These are phyloP conservation scores for Aplidium turbinatum DNA, from an alignment of 23 tunicate species.

Conservation along the genomic window DNA sequence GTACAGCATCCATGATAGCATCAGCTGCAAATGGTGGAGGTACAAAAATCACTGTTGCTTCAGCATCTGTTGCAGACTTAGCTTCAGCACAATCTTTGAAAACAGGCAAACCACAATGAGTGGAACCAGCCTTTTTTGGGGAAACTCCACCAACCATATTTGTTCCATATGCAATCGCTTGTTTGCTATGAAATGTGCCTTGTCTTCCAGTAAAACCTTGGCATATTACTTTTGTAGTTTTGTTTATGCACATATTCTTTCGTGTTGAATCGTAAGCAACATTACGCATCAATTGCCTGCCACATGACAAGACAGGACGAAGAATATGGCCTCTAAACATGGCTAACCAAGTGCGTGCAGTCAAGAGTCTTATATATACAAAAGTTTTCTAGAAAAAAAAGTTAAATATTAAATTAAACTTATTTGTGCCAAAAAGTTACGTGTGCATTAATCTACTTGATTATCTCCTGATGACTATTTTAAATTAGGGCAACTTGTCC, in stretches of 20 bases:
- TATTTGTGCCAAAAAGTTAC: too few relatives aligned
- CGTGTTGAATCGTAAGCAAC: conserved; percentile 83
- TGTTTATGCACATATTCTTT: conserved; percentile 85
- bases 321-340: too few relatives aligned
- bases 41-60: conserved; percentile 93
- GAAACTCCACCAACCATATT: conserved; percentile 94
- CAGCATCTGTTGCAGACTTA: conserved; percentile 72
- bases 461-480: too few relatives aligned
- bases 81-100: conserved; percentile 76
- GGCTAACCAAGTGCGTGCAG: too few relatives aligned
- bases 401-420: too few relatives aligned
- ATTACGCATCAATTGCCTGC: conserved; percentile 41
- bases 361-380: too few relatives aligned
- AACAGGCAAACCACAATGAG: conserved; percentile 80
- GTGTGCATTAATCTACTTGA: too few relatives aligned
- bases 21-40: conserved; percentile 96
- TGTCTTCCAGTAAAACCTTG: conserved; percentile 95
- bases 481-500: too few relatives aligned
- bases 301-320: conserved; percentile 18
- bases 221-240: conserved; percentile 73
- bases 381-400: too few relatives aligned
- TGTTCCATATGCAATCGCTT: conserved; percentile 94
- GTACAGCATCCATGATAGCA: conserved; percentile 94
- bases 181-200: conserved; percentile 92
- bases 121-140: conserved; percentile 82